Evolutionary conservation across 2,113 vertebrate species (phyloP), one percentile per base, ranked within the genome.

Genomic region (Solea senegalensis): DNA sequence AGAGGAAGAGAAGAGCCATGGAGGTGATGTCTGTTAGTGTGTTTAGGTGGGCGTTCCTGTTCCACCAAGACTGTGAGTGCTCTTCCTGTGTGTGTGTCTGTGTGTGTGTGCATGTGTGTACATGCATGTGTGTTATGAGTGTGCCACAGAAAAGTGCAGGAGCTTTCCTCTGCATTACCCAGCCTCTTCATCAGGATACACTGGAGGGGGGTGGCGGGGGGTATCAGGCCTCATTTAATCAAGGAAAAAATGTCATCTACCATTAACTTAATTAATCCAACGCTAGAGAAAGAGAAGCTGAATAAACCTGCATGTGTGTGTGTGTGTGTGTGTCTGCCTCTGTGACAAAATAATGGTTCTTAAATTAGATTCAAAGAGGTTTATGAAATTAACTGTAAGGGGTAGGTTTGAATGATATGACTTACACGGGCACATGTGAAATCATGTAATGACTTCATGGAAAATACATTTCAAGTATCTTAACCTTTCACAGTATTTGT

Each of bases 261-360:
- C 88, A 91, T 93, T 92, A 91, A 87, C 81, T 82, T 91, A 92
- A 93, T 93, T 90, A 86, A 83, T 84, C 81, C 71, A 78, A 71
- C 26, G 28, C 56, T 4, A 53, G 64, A 74, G 77, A 77, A 63
- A 61, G 64, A 75, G 13, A 72, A 50, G 72, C 69, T 62, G 44
- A 70, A 62, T 56, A 73, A 80, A 68, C 44, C 57, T 61, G 16
- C 2, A 12, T 68, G 9, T 57, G 46, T 65, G 69, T 54, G 61
- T 69, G 43, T 74, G 55, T 71, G 44, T 65, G 45, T 43, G 10
- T 57, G 39, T 61, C 44, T 15, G 43, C 5, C 6, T 69, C 26
- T 72, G 26, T 72, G 43, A 72, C 9, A 57, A 64, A 57, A 68
- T 21, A 7, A 4, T 43, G 14, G 44, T 44, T 78, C 41, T 51